Conservation (phyloP, 2,797 vertebrate genomes). For the Cottoperca gobio region DNA sequence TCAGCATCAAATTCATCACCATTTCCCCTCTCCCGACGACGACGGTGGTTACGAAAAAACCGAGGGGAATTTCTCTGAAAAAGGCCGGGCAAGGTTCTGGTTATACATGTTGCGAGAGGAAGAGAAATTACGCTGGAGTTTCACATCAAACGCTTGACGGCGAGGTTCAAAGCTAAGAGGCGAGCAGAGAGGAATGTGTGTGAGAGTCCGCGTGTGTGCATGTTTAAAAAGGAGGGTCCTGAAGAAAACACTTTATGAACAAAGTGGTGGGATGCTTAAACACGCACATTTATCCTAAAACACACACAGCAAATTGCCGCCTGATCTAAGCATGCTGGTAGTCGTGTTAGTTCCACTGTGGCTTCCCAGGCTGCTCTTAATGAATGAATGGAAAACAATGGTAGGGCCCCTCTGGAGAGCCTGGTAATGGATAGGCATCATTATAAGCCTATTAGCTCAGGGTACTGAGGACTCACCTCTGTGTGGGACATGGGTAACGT, state of each 20-base stretch:
- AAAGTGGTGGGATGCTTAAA: constrained; percentile 58
- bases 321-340: constrained; percentile 49
- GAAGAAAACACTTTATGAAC: constrained; percentile 70
- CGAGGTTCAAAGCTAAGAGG: constrained; percentile 75
- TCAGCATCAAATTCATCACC: constrained; percentile 81
- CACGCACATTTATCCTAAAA: constrained; percentile 7
- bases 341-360: constrained; percentile 56
- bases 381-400: constrained; percentile 87
- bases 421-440: constrained; percentile 85
- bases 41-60: constrained; percentile 64
- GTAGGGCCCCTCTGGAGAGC: constrained; percentile 66
- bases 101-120: constrained; percentile 79
- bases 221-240: constrained; percentile 24
- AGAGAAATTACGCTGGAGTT: constrained; percentile 72
- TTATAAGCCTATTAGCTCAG: constrained; percentile 83
- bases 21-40: constrained; percentile 63
- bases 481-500: constrained; percentile 60
- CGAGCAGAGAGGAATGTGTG: constrained; percentile 50
- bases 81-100: constrained; percentile 74
- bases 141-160: constrained; percentile 75
- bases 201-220: constrained; percentile 11
- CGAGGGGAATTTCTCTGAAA: constrained; percentile 64
- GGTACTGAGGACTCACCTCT: constrained; percentile 74
- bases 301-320: constrained; percentile 27
- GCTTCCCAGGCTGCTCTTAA: constrained; percentile 69